Evolutionary conservation across 2,113 vertebrate genomes (phyloP).

Genomic region (Piprites chloris): DNA sequence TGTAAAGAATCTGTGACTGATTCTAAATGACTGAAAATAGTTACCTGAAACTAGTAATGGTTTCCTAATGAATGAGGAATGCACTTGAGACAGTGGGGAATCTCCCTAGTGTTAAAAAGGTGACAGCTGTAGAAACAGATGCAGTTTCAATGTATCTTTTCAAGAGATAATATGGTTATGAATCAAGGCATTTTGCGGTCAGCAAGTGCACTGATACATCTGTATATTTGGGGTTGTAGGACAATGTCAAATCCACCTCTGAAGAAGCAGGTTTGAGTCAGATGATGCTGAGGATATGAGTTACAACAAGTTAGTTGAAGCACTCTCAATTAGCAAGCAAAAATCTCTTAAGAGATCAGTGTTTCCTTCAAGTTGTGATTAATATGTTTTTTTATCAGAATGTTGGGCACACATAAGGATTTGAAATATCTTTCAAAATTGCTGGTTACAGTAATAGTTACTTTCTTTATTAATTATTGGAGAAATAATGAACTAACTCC

Average conservation of each 20-base stretch:
- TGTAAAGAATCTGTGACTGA: neutral
- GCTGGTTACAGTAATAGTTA: neutral
- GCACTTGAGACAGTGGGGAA: neutral
- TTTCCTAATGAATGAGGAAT: neutral
- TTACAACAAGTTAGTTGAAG: neutral
- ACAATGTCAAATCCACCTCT: neutral
- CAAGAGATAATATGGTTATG: neutral
- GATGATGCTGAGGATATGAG: neutral
- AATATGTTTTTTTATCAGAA: neutral
- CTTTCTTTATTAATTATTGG: slow-evolving; percentile 28
- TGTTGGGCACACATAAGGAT: neutral
- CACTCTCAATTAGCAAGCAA: neutral
- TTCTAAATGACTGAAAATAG: neutral
- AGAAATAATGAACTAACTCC: neutral
- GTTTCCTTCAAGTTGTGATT: neutral
- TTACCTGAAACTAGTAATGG: neutral
- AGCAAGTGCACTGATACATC: neutral
- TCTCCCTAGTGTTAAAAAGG: neutral
- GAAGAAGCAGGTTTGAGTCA: neutral
- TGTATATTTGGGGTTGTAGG: neutral
- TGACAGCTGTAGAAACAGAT: neutral
- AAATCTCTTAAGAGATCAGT: neutral
- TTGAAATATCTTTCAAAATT: neutral
- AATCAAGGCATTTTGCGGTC: neutral
- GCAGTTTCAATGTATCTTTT: neutral